A percentile compares a stretch with the other conserved stretches of the same genome.
Evolutionary conservation across 2,113 vertebrate genomes (phyloP).

Genomic region (Mirounga angustirostris): DNA sequence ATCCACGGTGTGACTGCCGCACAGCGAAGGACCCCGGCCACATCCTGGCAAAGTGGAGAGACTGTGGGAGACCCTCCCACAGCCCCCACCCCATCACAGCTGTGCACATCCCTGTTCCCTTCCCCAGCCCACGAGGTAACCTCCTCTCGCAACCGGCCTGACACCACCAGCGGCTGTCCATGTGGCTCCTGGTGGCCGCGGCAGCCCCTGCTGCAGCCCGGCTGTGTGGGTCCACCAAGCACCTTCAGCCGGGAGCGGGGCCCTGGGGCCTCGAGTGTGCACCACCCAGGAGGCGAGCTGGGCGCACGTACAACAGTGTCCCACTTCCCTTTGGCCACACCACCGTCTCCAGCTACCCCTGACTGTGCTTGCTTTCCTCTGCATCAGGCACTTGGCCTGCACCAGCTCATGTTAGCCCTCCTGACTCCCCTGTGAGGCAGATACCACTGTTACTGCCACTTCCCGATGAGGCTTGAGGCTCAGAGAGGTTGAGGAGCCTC

Average conservation of each 20-base stretch:
- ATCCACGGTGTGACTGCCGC: not conserved
- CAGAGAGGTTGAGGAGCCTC: not conserved
- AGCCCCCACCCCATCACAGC: fast-evolving
- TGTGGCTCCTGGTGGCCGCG: fast-evolving
- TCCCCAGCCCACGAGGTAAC: fast-evolving
- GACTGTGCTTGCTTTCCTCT: fast-evolving
- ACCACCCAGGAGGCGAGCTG: not conserved
- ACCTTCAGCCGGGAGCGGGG: not conserved
- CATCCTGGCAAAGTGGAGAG: not conserved
- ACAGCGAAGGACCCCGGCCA: not conserved
- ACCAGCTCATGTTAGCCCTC: fast-evolving
- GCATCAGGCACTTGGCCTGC: fast-evolving
- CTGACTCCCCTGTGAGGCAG: not conserved
- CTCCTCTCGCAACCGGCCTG: not conserved
- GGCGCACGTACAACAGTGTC: fast-evolving
- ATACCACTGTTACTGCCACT: fast-evolving
- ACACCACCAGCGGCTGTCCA: fast-evolving
- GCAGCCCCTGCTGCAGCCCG: not conserved
- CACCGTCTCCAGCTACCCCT: not conserved
- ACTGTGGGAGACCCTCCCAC: fast-evolving
- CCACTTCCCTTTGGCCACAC: no score
- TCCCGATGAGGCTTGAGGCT: not conserved
- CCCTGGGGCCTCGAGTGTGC: not conserved
- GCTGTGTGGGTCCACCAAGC: not conserved
- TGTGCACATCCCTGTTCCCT: fast-evolving